Evolutionary conservation across 2,797 vertebrate species (phyloP).

Genomic region (Psittacula echo): DNA sequence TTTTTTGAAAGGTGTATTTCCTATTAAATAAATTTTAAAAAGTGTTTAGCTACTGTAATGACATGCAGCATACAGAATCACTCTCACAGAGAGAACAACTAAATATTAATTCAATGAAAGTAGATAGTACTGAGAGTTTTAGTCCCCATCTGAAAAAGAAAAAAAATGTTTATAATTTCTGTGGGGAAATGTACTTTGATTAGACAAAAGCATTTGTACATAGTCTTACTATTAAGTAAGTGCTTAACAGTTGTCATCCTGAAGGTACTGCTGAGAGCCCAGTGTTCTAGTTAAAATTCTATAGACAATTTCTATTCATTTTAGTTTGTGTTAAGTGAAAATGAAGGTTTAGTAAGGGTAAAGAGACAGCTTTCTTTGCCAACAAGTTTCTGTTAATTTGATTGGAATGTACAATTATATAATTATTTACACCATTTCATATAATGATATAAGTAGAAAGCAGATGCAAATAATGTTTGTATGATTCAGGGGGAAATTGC

Average conservation of each 20-base stretch:
- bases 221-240: background rate
- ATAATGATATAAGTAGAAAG: background rate
- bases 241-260: background rate
- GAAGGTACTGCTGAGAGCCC: background rate
- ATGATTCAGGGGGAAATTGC: background rate
- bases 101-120: background rate
- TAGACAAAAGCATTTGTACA: background rate
- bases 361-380: background rate
- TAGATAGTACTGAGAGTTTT: background rate
- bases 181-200: background rate
- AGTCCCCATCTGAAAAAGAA: background rate
- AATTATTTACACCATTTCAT: background rate
- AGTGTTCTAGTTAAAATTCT: background rate
- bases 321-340: background rate
- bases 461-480: background rate
- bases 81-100: background rate
- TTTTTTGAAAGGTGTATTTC: background rate
- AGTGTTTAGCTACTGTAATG: background rate
- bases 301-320: background rate
- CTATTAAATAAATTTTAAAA: background rate
- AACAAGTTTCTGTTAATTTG: background rate
- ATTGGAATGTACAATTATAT: background rate
- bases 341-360: background rate
- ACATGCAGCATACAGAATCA: fast-evolving
- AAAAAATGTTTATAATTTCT: background rate